A percentile compares a stretch with the other conserved stretches of the same genome.
phyloP scores from a whole-genome alignment of 1,140 invertebrate genomes.

The Cyrtorhinus lividipennis region DNA sequence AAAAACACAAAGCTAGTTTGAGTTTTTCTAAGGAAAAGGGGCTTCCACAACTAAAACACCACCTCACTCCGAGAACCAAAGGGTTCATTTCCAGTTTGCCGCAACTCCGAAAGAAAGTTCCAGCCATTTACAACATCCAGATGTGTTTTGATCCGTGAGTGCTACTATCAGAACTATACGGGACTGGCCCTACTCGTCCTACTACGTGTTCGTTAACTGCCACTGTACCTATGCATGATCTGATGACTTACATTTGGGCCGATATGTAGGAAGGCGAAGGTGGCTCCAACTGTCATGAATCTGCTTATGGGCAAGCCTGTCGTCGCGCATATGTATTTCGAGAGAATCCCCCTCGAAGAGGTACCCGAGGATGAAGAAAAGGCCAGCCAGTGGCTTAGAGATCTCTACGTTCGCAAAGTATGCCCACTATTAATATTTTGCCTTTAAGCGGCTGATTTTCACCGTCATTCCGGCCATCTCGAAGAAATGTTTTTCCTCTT shows the following conservation, averaged over 20 bases:
- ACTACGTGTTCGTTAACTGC: too few species aligned
- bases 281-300: constrained; percentile 62
- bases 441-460: too few species aligned
- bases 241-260: too few species aligned
- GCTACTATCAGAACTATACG: constrained; percentile 9
- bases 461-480: too few species aligned
- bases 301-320: constrained; percentile 63
- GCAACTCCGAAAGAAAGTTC: constrained; percentile 54
- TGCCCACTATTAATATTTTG: too few species aligned
- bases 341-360: constrained; percentile 62
- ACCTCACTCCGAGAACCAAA: constrained; percentile 81
- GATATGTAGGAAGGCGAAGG: constrained; percentile 28
- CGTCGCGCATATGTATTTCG: constrained; percentile 60
- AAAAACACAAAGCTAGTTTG: constrained; percentile 74
- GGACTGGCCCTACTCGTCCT: too few species aligned
- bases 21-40: constrained; percentile 77
- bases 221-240: too few species aligned
- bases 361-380: constrained; percentile 66
- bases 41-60: constrained; percentile 71
- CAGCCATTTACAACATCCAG: constrained; percentile 74
- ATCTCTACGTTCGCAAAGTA: constrained; percentile 59
- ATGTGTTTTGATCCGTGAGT: constrained; percentile 56
- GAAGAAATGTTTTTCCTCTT: too few species aligned
- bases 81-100: constrained; percentile 71
- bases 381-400: constrained; percentile 63